phyloP scores from a whole-genome alignment of 1,140 invertebrate species.

The Sitophilus oryzae region DNA sequence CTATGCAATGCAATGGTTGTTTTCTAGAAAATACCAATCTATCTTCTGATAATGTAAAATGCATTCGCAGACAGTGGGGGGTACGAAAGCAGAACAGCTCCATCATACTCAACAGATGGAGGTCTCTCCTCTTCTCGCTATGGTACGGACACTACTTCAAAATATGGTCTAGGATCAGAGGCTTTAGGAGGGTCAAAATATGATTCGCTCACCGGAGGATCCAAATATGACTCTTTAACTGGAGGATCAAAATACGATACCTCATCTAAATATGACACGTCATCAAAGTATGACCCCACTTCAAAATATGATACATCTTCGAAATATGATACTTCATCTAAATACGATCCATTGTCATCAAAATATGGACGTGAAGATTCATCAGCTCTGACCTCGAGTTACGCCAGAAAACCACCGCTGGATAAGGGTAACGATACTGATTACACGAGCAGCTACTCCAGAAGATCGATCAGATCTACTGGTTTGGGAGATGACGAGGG shows the following conservation, averaged over 20 bases:
- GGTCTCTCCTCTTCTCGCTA: constrained; percentile 27
- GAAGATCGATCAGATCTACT: constrained; percentile 12
- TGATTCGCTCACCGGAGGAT: background rate
- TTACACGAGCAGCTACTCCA: constrained; percentile 27
- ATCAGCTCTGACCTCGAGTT: constrained; percentile 16
- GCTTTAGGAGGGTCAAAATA: constrained; percentile 18
- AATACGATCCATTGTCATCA: constrained; percentile 31
- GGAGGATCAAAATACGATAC: constrained; percentile 23
- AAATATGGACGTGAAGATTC: constrained; percentile 29
- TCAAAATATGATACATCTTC: constrained; percentile 17
- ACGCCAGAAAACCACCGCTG: constrained; percentile 15
- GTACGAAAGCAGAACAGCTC: constrained; percentile 32
- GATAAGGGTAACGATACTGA: constrained; percentile 18
- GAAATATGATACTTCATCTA: constrained; percentile 28
- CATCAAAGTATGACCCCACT: constrained; percentile 28
- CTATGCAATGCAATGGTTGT: background rate
- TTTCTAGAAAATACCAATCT: background rate
- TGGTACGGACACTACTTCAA: constrained; percentile 18
- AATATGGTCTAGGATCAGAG: constrained; percentile 26
- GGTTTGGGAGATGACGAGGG: constrained; percentile 18
- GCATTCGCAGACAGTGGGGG: constrained; percentile 33
- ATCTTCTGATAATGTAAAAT: background rate
- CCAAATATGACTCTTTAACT: constrained; percentile 15
- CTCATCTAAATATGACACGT: constrained; percentile 30
- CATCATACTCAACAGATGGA: constrained; percentile 31